Evolutionary conservation across 30 jellyfish, hydroid and myxozoan genomes (phyloP), one percentile per base, ranked within the genome.

Genomic region (Hydractinia echinata): DNA sequence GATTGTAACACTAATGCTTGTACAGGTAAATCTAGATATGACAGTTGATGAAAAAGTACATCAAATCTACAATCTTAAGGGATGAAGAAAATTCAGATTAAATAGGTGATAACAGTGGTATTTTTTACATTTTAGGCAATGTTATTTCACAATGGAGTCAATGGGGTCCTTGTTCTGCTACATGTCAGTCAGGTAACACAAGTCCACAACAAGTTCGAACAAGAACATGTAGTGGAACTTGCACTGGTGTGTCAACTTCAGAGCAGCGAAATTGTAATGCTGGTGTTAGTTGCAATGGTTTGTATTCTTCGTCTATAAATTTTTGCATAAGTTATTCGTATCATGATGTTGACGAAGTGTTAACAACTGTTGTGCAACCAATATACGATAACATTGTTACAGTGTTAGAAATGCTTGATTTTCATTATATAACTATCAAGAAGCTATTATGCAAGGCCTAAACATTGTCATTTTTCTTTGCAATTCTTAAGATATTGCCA

Each of bases 111-210:
- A 30, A 30, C 2, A 30, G 44, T 30, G 44, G 2, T 30, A 30
- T 30, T 30, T 30, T 30, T 30, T 30, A 30, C 44, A 30, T 30
- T 30, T 30, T 30, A 30, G 44, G 44, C 44, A 30, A 30, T 64
- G 18, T 13, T 64, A 4, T 64, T n/a, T 64, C 74, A 64, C 8
- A 7, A 64, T 64, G 74, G 74, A 13, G 74, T 6, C 39, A 7
- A 7, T 64, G 74, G 74, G 16, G 18, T 13, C 51, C 51, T n/a
- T 64, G 74, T 13, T n/a, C 51, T 64, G 74, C 74, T 64, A 64
- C 74, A 7, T 64, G 74, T 64, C 74, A 13, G 39, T 64, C 74
- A 64, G 74, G 74, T 0, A 13, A 7, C 7, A 13, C 18, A 6
- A 6, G 0, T 7, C 74, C 74, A 7, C 39, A n/a, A 44, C 19